Base-by-base conservation (phyloP, 2,888 invertebrate species). In the Acronicta aceris region DNA sequence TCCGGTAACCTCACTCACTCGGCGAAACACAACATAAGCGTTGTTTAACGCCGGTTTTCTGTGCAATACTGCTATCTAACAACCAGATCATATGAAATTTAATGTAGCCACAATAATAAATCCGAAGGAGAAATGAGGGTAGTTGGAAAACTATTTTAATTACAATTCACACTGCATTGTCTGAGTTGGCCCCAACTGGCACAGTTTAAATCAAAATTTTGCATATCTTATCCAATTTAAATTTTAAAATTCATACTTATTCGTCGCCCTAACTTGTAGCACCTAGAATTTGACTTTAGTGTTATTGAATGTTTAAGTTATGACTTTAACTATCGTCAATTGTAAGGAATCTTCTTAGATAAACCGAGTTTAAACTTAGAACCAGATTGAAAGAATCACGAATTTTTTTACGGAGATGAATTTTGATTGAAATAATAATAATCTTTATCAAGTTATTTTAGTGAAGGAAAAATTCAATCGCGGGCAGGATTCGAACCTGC, bases 181-280 rank as follows among this genome's bases (percentile, higher is more conserved):
- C 64, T 76, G 74, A 78, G 56, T 16, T 53, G 45, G 36, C 49
- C 15, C 13, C 41, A 61, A 59, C 59, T 49, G 63, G 56, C 56
- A 47, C 61, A 53, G 72, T 54, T 79, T 69, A 78, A 84, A 81
- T 83, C 78, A 78, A 78, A 81, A 79, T 79, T 75, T 85, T 71
- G 82, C 87, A 86, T 88, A 87, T 84, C 83, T 88, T 84, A 86
- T 81, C 79, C 86, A 89, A 89, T 90, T 86, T 88, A 74, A 80
- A 84, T 83, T 86, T 83, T 84, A 74, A 85, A 89, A 88, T 84
- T 85, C 84, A 85, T 83, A 81, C 80, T 79, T 85, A 85, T 86
- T 87, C 86, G 84, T 84, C 81, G 74, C 73, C 59, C 54, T 59
- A 76, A 74, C 66, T 79, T 69, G 40, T 50, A 55, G 62, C 45